Base-by-base conservation (phyloP, 2,113 vertebrate genomes). In the Dicerorhinus sumatrensis region DNA sequence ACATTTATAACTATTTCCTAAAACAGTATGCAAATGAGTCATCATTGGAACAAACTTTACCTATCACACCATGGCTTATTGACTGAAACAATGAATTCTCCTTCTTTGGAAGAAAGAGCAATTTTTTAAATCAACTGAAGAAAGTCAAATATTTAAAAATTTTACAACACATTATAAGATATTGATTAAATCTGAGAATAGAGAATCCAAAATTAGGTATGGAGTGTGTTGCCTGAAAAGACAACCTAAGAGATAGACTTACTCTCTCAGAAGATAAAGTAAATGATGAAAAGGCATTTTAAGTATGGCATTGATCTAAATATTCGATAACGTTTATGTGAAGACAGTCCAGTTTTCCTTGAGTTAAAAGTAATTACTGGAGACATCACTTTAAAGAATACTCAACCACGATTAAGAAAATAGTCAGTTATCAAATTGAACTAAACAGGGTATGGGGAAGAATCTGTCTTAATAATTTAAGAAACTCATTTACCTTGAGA, bases 301-400 rank as follows among this genome's bases (percentile, higher is more conserved):
- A 81, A 95, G 89, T 84, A 91, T 58, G 65, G 25, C 48, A 87
- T n/a, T 87, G 58, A 83, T 88, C 39, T 96, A 92, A 96, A 95
- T 88, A 88, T 39, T 80, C 91, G 79, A 39, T 58, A 90, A 58
- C 63, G 20, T 92, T 87, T 51, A 88, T 27, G 4, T 69, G 18
- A 77, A 31, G 58, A 72, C 20, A 96, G 48, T 65, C 46, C n/a
- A 94, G 8, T 65, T 69, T 96, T 97, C 60, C 48, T 90, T 63
- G 69, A 87, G 21, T 70, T 76, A 89, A 96, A 96, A 94, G 18
- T 63, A 94, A 93, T 92, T 65, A 82, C 18, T 69, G 62, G 12
- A 87, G 90, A 65, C 29, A 87, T 90, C 25, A 73, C 65, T 91
- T 97, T 75, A n/a, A 94, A 72, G 23, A 96, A 93, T 92, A 72